A percentile compares a stretch with the other conserved stretches of the same genome.
These are phyloP conservation scores for Ornithoptera alexandrae DNA, from an alignment of 2,888 invertebrate genomes.

Conservation along the genomic window DNA sequence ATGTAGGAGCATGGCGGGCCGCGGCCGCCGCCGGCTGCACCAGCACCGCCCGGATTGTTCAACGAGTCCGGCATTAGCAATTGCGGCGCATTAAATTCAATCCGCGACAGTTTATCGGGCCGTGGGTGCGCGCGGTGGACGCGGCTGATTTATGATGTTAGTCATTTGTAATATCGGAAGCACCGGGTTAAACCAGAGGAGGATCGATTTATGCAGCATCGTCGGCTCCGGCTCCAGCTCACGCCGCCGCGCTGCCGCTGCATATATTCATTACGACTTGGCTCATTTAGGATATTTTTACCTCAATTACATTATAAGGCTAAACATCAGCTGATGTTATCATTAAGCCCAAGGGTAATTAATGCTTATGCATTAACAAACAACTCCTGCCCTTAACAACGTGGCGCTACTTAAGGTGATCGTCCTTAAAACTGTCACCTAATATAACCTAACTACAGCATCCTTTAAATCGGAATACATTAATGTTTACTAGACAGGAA, in stretches of 20 bases:
- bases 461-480: too few relatives aligned
- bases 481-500: too few relatives aligned
- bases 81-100: constrained; percentile 63
- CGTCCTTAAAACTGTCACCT: too few relatives aligned
- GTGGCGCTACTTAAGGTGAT: too few relatives aligned
- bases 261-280: constrained; percentile 10
- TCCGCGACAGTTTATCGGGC: constrained; percentile 48
- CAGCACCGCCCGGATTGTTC: constrained; percentile 66
- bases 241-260: constrained; percentile 13
- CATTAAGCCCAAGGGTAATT: too few relatives aligned
- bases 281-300: not conserved
- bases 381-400: too few relatives aligned
- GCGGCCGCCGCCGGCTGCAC: constrained; percentile 46
- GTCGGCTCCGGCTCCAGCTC: constrained; percentile 13
- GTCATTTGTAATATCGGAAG: constrained; percentile 61
- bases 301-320: not conserved
- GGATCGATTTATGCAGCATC: constrained; percentile 36
- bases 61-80: constrained; percentile 54
- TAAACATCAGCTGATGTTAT: too few relatives aligned
- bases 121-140: constrained; percentile 56
- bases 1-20: constrained; percentile 67
- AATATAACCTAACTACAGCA: too few relatives aligned
- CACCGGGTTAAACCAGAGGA: constrained; percentile 43
- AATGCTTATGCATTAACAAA: too few relatives aligned
- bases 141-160: constrained; percentile 53